phyloP scores from a whole-genome alignment of 2,113 vertebrate genomes.

The Cyphotilapia sp. region DNA sequence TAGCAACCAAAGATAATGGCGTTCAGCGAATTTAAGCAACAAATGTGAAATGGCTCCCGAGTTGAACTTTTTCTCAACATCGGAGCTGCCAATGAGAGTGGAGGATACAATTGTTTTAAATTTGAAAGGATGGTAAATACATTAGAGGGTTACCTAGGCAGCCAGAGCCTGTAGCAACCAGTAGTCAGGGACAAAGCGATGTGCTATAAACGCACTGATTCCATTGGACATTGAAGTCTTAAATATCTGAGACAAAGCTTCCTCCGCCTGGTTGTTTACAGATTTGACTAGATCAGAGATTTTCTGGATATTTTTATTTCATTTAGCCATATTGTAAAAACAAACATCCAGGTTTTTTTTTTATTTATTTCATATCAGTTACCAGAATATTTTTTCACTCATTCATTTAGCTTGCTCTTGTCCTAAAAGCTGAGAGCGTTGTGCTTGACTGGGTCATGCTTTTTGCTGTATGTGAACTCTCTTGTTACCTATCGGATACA shows the following conservation, averaged over 20 bases:
- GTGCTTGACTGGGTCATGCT: neutral
- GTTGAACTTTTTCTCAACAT: neutral
- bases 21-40: neutral
- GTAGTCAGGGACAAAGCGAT: neutral
- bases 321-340: neutral
- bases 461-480: neutral
- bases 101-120: neutral
- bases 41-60: neutral
- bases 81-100: rapidly evolving
- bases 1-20: neutral
- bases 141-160: neutral
- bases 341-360: rapidly evolving
- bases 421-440: neutral
- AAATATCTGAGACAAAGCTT: neutral
- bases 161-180: neutral
- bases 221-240: neutral
- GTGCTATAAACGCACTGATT: rapidly evolving
- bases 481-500: neutral
- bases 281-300: neutral
- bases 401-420: neutral
- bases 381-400: neutral
- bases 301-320: neutral
- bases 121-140: neutral
- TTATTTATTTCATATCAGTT: neutral
- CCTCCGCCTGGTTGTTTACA: neutral